Evolutionary conservation across 2,797 vertebrate species (phyloP), one percentile per base, ranked within the genome.

Genomic region (Chaetophractus vellerosus): DNA sequence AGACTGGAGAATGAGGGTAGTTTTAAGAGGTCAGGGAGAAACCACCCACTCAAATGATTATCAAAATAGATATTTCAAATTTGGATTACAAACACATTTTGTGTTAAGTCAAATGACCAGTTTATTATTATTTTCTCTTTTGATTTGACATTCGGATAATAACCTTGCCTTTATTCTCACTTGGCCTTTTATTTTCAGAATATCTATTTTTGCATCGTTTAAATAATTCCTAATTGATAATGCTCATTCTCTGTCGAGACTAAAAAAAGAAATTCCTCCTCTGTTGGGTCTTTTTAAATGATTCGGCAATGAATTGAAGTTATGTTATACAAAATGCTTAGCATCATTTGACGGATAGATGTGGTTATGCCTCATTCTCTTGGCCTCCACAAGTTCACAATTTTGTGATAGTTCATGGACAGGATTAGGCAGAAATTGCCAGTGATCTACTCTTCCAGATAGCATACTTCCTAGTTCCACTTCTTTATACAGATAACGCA

Each of bases 321-420:
- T 83, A 76, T 94, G 87, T 93, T 93, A 94, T 93, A 96, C 94
- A 85, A 96, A 97, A 95, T 69, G 89, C 93, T 91, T 94, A 83
- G 75, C 24, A 87, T 91, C 93, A 78, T 93, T 90, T 96, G 92
- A 78, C 90, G 96, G 80, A 92, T 91, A 93, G 76, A 50, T 86
- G 69, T 6, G 31, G 93, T 83, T 59, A 72, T 89, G 93, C 55
- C 48, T 96, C 93, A 96, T 97, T 94, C 95, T 91, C 79, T 57
- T 75, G 76, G 78, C 41, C 76, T 96, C 55, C 93, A 90, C 48
- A 84, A 96, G 68, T 91, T 50, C 76, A 95, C 71, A 87, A 80
- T 93, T 94, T 95, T 95, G 48, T 80, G 79, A 90, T 92, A 52
- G 78, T 81, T 95, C 84, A 71, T 31, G 93, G 80, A 68, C 33